phyloP scores from a whole-genome alignment of 2,888 invertebrate species.

The Linnaemya vulpina region DNA sequence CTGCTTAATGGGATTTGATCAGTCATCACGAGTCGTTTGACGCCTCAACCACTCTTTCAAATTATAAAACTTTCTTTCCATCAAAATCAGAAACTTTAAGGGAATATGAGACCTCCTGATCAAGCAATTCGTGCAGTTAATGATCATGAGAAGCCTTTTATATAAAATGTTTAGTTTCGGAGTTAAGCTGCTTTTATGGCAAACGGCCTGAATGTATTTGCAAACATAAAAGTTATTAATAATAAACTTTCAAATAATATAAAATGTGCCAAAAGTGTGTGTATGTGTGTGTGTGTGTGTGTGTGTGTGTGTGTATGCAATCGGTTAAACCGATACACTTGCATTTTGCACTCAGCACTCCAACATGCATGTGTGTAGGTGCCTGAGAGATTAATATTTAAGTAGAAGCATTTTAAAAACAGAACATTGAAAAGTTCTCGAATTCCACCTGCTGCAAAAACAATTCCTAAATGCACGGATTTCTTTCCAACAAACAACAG shows the following conservation, averaged over 20 bases:
- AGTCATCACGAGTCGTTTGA: too few species aligned
- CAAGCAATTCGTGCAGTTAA: too few species aligned
- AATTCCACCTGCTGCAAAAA: neutral
- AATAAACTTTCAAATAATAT: slow-evolving; percentile 34
- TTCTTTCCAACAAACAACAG: too few species aligned
- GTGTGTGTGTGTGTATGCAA: too few species aligned
- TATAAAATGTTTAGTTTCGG: neutral
- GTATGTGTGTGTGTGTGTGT: neutral
- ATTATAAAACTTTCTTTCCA: too few species aligned
- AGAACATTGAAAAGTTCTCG: slow-evolving; percentile 15
- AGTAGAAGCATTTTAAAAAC: slow-evolving; percentile 5
- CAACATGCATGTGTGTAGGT: neutral
- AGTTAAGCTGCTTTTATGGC: neutral
- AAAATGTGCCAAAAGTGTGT: neutral
- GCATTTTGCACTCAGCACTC: neutral
- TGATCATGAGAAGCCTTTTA: too few species aligned
- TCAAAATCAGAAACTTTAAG: too few species aligned
- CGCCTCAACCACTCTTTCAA: too few species aligned
- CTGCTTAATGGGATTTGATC: too few species aligned
- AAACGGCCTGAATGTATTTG: slow-evolving; percentile 10
- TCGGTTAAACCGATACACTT: neutral
- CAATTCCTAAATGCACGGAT: too few species aligned
- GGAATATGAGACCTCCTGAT: too few species aligned
- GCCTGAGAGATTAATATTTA: slow-evolving; percentile 25
- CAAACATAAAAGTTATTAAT: slow-evolving; percentile 40